These are phyloP conservation scores for Babyrousa celebensis DNA, from an alignment of 2,797 vertebrate species.

Conservation along the genomic window DNA sequence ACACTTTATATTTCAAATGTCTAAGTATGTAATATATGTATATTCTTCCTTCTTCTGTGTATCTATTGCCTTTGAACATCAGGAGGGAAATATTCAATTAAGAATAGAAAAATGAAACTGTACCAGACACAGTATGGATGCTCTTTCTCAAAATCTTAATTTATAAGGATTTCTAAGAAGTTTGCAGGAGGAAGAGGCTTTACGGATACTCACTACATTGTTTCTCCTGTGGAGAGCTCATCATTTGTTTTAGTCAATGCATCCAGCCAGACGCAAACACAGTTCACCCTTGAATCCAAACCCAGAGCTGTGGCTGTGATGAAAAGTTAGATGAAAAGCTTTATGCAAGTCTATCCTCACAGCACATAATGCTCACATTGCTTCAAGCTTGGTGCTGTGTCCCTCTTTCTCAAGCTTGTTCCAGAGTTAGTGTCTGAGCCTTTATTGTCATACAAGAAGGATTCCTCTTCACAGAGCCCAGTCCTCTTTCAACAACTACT, in stretches of 20 bases:
- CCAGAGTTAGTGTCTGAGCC: slow-evolving; percentile 8
- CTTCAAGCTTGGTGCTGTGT: neutral
- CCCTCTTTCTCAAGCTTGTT: slow-evolving; percentile 20
- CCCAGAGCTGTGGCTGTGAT: neutral
- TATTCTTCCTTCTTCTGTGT: neutral
- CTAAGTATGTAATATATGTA: accelerated
- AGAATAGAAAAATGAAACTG: neutral
- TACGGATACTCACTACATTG: neutral
- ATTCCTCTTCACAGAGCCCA: neutral
- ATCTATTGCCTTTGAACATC: neutral
- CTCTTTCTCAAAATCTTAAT: neutral
- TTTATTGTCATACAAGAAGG: neutral
- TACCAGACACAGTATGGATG: neutral
- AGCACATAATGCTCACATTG: neutral
- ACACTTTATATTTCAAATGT: neutral
- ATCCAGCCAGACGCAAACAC: neutral
- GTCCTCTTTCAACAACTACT: slow-evolving; percentile 56
- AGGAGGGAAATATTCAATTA: neutral
- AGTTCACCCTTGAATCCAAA: neutral
- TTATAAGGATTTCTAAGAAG: neutral
- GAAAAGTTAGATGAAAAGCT: neutral
- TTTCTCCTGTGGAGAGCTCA: neutral
- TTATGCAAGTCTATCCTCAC: neutral
- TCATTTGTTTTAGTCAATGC: neutral
- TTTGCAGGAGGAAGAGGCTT: neutral